Conservation (phyloP, 2,797 vertebrate species). For the Micropoecilia bifurca region DNA sequence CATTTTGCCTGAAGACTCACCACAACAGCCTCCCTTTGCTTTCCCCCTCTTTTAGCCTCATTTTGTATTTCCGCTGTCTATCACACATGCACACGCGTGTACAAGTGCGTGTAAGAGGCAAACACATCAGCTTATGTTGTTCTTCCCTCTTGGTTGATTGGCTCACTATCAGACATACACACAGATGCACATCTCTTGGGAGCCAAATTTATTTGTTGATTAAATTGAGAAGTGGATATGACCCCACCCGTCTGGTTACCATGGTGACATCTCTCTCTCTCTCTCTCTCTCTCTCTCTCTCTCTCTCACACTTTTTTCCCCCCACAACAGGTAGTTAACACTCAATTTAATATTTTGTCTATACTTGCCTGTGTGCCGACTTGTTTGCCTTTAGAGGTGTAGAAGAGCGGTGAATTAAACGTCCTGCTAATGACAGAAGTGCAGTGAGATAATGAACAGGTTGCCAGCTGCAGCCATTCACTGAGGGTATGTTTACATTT, state of each 20-base stretch:
- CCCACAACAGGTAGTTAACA: conserved; percentile 34
- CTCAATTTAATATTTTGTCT: conserved; percentile 43
- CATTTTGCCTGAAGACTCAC: conserved; percentile 45
- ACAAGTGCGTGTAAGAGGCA: conserved; percentile 10
- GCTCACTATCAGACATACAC: conserved; percentile 9
- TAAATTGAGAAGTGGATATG: conserved; percentile 37
- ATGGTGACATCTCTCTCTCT: conserved; percentile 36
- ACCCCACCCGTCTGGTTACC: conserved; percentile 40
- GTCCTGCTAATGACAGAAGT: conserved; percentile 52
- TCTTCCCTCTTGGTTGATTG: background rate
- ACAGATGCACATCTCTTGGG: conserved; percentile 9
- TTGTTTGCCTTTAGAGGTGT: conserved; percentile 2
- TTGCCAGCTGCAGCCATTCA: background rate
- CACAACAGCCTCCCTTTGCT: conserved; percentile 23
- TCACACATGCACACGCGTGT: conserved; percentile 20
- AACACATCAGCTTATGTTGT: conserved; percentile 19
- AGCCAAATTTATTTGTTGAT: conserved; percentile 45
- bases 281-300: background rate
- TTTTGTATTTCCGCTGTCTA: conserved; percentile 10
- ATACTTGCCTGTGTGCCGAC: conserved; percentile 19
- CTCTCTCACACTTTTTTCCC: background rate
- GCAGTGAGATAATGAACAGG: conserved; percentile 25
- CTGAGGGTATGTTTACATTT: conserved; percentile 31
- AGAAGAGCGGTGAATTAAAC: conserved; percentile 33
- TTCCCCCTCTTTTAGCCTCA: conserved; percentile 23